These are phyloP conservation scores for Drosophila willistoni DNA, from an alignment of 1,140 invertebrate species.

Conservation along the genomic window DNA sequence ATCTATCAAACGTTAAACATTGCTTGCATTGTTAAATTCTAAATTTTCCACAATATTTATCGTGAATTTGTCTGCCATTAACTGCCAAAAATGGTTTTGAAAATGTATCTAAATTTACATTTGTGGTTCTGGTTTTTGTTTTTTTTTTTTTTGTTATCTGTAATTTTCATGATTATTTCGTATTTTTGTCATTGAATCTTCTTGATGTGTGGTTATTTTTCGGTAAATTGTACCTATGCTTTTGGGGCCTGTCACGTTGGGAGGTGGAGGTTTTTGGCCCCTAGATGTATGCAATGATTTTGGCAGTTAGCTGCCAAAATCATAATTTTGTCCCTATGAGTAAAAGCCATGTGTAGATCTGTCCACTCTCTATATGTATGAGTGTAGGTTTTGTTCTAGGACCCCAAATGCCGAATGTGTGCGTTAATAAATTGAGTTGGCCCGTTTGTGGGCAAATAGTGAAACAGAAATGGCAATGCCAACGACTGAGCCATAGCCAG, in stretches of 20 bases:
- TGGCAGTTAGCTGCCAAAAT: slow-evolving; percentile 7
- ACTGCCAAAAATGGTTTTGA: too few relatives aligned
- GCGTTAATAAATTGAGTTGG: slow-evolving; percentile 76
- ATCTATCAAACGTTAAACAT: too few relatives aligned
- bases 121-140: too few relatives aligned
- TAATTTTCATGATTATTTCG: not conserved
- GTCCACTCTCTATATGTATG: too few relatives aligned
- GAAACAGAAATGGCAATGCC: slow-evolving; percentile 45
- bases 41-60: too few relatives aligned
- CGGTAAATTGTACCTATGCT: slow-evolving; percentile 1
- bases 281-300: slow-evolving; percentile 7
- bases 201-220: slow-evolving; percentile 10
- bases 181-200: slow-evolving; percentile 4
- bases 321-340: slow-evolving; percentile 9
- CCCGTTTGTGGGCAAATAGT: slow-evolving; percentile 49
- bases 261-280: not conserved
- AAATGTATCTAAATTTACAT: too few relatives aligned
- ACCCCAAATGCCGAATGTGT: slow-evolving; percentile 20
- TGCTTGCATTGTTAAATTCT: too few relatives aligned
- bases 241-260: not conserved
- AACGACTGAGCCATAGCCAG: slow-evolving; percentile 13
- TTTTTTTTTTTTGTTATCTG: not conserved
- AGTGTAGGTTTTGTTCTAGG: not conserved
- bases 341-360: not conserved
- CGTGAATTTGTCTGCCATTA: too few relatives aligned